These are phyloP conservation scores for Holotrichia oblita DNA, from an alignment of 1,140 invertebrate genomes.

Conservation along the genomic window DNA sequence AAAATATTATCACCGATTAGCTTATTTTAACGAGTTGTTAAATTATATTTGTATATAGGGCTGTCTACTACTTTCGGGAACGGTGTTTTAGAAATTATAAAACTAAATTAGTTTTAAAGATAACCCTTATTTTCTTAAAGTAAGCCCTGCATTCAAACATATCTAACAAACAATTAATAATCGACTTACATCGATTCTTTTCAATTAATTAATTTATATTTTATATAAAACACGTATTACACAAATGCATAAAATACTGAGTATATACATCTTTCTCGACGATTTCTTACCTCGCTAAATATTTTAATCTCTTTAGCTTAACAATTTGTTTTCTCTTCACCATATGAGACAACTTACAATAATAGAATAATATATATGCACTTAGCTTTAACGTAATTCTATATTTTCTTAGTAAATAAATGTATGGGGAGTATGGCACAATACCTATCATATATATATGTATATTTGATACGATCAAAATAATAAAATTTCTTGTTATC, in stretches of 20 bases:
- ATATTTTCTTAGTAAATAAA: neutral
- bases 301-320: neutral
- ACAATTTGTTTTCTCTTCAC: neutral
- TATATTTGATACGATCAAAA: neutral
- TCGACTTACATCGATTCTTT: neutral
- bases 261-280: slow-evolving; percentile 15
- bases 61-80: too few relatives aligned
- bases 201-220: neutral
- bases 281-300: neutral
- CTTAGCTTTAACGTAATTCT: too few relatives aligned
- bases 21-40: neutral
- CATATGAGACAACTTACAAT: neutral
- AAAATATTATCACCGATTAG: slow-evolving; percentile 19
- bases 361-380: too few relatives aligned
- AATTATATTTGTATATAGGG: too few relatives aligned
- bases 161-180: neutral
- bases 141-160: too few relatives aligned
- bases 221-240: neutral
- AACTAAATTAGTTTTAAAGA: too few relatives aligned
- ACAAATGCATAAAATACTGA: slow-evolving; percentile 23
- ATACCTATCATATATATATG: neutral
- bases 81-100: too few relatives aligned
- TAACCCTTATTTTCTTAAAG: too few relatives aligned
- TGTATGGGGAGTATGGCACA: slow-evolving; percentile 18
- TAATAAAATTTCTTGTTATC: neutral